These are phyloP conservation scores for Sebastes alutus DNA, from an alignment of 2,797 vertebrate species.

Conservation along the genomic window DNA sequence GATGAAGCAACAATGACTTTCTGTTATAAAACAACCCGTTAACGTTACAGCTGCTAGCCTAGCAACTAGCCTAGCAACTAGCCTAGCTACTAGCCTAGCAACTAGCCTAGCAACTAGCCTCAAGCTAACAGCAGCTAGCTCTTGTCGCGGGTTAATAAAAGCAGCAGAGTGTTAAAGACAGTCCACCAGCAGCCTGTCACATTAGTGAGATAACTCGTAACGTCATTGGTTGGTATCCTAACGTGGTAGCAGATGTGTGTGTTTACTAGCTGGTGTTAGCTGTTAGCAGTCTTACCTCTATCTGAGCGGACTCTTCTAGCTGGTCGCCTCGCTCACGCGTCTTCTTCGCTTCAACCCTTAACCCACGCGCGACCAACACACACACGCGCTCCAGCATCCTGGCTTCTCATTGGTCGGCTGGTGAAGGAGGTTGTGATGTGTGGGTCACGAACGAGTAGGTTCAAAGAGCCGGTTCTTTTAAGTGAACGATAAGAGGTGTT, in stretches of 20 bases:
- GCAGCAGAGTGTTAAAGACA: conserved; percentile 1
- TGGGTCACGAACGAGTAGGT: too few species aligned
- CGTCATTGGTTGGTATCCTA: rapidly evolving
- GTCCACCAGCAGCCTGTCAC: neutral
- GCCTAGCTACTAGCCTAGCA: neutral
- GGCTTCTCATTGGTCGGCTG: conserved; percentile 51
- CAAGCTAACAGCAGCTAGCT: conserved; percentile 56
- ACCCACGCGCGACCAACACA: conserved; percentile 44
- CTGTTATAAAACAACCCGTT: neutral
- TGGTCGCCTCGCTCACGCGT: conserved; percentile 64
- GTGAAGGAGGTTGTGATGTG: neutral
- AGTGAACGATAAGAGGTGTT: too few species aligned
- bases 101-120: neutral
- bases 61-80: neutral
- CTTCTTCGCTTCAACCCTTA: conserved; percentile 26
- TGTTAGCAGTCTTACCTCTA: conserved; percentile 54
- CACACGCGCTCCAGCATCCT: conserved; percentile 31
- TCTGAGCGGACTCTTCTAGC: conserved; percentile 46
- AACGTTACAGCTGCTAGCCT: neutral
- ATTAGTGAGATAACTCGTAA: neutral
- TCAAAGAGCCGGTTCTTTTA: too few species aligned
- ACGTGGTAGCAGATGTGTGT: neutral
- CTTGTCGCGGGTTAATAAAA: conserved; percentile 27
- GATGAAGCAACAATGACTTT: neutral
- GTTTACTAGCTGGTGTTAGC: neutral